phyloP scores from a whole-genome alignment of 2,888 invertebrate genomes.

The Tridacna crocea region DNA sequence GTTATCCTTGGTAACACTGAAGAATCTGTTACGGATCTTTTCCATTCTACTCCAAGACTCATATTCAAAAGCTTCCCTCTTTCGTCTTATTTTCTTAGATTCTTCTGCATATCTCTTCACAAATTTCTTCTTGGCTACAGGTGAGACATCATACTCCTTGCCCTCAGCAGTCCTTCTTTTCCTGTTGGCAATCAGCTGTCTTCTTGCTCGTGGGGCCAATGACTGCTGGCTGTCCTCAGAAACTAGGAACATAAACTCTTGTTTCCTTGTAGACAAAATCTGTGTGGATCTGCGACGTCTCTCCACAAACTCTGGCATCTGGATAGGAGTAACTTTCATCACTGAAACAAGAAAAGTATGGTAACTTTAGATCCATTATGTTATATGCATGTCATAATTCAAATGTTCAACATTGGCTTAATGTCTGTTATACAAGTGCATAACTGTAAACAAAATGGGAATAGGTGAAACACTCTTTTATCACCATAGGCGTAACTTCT shows the following conservation, averaged over 20 bases:
- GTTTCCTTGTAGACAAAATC: conserved; percentile 31
- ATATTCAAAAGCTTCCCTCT: conserved; percentile 78
- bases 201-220: conserved; percentile 20
- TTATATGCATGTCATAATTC: too few species aligned
- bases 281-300: conserved; percentile 64
- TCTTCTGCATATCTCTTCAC: conserved; percentile 62
- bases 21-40: conserved; percentile 69
- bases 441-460: too few species aligned
- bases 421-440: too few species aligned
- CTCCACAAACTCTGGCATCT: conserved; percentile 72
- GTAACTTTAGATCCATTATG: background rate
- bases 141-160: conserved; percentile 31
- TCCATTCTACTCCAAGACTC: conserved; percentile 71
- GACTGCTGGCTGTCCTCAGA: conserved; percentile 27
- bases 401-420: too few species aligned
- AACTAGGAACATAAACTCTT: conserved; percentile 40
- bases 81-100: conserved; percentile 58
- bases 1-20: conserved; percentile 71
- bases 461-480: too few species aligned
- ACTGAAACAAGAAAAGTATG: conserved; percentile 57
- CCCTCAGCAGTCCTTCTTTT: conserved; percentile 47
- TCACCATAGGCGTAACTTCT: too few species aligned
- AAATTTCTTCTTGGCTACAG: conserved; percentile 48
- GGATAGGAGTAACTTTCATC: conserved; percentile 74
- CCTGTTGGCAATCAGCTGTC: conserved; percentile 44